Percentiles rank a stretch among this genome's conserved stretches.
Evolutionary conservation across 2,888 invertebrate species (phyloP).

Genomic region (Tupiocoris notatus): DNA sequence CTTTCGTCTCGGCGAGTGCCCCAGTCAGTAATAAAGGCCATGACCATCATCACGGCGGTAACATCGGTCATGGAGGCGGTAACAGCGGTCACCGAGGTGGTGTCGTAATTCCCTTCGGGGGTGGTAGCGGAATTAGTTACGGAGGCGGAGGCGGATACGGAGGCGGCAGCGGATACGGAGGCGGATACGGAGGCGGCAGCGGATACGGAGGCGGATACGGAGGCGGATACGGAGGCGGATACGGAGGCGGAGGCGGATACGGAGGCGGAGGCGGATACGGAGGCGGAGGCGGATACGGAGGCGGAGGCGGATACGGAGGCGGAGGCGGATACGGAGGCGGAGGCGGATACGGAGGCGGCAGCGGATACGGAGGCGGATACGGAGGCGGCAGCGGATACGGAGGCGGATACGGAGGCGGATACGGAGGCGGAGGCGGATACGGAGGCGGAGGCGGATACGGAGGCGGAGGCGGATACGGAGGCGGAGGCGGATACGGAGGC

Average conservation of each 20-base stretch:
- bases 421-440: not conserved
- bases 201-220: too few relatives aligned
- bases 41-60: too few relatives aligned
- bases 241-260: not conserved
- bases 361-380: not conserved
- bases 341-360: not conserved
- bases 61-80: too few relatives aligned
- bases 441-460: not conserved
- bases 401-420: not conserved
- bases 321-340: not conserved
- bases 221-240: too few relatives aligned
- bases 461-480: not conserved
- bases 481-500: not conserved
- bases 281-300: not conserved
- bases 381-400: not conserved
- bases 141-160: too few relatives aligned
- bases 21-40: too few relatives aligned
- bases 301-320: not conserved
- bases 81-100: too few relatives aligned
- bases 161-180: too few relatives aligned
- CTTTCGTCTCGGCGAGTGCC: too few relatives aligned
- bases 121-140: too few relatives aligned
- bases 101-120: too few relatives aligned
- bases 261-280: not conserved
- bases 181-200: too few relatives aligned